Base-by-base conservation (phyloP, 1,140 invertebrate species). In the Achatina immaculata region DNA sequence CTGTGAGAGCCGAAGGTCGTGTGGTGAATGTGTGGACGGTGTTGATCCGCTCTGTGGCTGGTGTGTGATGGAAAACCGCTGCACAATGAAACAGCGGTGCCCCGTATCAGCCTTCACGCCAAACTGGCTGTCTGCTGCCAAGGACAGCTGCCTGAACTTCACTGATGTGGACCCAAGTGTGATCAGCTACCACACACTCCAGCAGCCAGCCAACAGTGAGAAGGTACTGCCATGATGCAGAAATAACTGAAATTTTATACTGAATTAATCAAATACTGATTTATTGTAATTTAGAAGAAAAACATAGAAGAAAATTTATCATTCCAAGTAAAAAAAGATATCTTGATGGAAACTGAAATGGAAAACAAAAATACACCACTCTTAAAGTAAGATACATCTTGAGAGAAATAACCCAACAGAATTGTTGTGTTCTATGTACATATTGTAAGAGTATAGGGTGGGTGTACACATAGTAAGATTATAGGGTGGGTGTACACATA, bases 1-100 rank as follows among this genome's bases (percentile, higher is more conserved):
- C 80, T 89, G 88, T 84, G 71, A 83, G 31, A 48, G 84, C 0
- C 81, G 78, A 45, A 75, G 62, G 19, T 78, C 84, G 0, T 89
- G 88, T 83, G 81, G 83, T 21, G 82, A 83, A 16, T 89, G 88
- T 84, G 80, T 86, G 1, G 73, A 74, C 38, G 81, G 75, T 6
- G 55, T 58, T 28, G 87, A 89, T 69, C 83, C 84, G 6, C 81
- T 86, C 16, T 89, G 88, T 87, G 88, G 88, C 0, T 89, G 88
- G 88, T 89, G 88, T 83, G 82, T 88, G 58, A 85, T 88, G 80
- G 83, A 87, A 40, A 84, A 85, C 69, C 86, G 83, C 85, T 89
- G 78, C 78, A 74, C 69, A 21, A 24, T 43, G 21, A 42, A 58
- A 38, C 43, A 45, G 0, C 9, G 7, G 6, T 81, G 38, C 66